Evolutionary conservation across 2,113 vertebrate genomes (phyloP).

Genomic region (Crotophaga sulcirostris): DNA sequence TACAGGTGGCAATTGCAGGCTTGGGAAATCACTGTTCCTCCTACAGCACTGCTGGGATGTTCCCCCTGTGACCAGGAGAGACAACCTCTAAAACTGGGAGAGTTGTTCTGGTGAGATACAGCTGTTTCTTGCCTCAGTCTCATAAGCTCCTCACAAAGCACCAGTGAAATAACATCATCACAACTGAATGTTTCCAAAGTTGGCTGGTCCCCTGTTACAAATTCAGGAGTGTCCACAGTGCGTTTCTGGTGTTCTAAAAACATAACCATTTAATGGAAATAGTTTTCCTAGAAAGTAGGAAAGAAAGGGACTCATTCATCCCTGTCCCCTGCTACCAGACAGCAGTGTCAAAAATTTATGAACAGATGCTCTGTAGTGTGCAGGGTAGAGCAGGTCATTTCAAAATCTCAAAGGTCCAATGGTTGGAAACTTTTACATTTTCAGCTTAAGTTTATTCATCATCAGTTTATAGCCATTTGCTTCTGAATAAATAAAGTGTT

Average conservation of each 20-base stretch:
- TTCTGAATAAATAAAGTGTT: background rate
- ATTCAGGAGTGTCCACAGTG: background rate
- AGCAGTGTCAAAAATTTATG: slow-evolving; percentile 15
- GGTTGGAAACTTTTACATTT: slow-evolving; percentile 10
- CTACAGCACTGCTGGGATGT: accelerated
- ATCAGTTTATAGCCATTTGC: background rate
- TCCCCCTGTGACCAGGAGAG: background rate
- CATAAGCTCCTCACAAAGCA: background rate
- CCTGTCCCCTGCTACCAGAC: background rate
- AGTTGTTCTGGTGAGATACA: background rate
- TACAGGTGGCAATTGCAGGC: background rate
- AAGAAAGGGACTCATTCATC: slow-evolving; percentile 49
- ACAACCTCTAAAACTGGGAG: background rate
- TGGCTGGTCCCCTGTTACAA: background rate
- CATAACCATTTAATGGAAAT: background rate
- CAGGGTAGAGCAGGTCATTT: background rate
- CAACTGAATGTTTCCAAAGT: background rate
- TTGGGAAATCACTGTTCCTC: background rate
- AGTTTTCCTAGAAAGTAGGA: slow-evolving; percentile 30
- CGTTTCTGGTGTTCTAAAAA: slow-evolving; percentile 10
- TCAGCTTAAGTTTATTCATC: background rate
- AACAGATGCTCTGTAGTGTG: slow-evolving; percentile 31
- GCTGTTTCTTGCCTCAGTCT: background rate
- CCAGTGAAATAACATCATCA: background rate
- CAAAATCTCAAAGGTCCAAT: background rate